phyloP scores from a whole-genome alignment of 2,113 vertebrate species.

The Melanocharis versteri region DNA sequence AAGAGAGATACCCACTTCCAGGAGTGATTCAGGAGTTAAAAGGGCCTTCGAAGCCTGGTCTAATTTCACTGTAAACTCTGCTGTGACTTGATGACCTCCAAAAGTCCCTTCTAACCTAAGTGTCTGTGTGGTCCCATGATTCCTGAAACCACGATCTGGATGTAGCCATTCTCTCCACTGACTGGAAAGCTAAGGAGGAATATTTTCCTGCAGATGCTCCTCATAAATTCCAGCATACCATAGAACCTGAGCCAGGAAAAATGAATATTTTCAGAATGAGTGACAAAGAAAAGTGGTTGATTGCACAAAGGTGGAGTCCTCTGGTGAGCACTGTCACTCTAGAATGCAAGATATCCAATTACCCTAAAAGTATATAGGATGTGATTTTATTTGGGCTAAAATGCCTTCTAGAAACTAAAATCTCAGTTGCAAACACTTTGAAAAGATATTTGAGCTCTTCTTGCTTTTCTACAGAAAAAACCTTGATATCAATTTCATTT shows the following conservation, averaged over 20 bases:
- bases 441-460: not conserved
- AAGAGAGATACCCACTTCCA: not conserved
- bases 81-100: not conserved
- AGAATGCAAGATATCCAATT: not conserved
- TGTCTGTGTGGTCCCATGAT: not conserved
- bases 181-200: not conserved
- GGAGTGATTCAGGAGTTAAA: not conserved
- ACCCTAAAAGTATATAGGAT: not conserved
- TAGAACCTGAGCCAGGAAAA: not conserved
- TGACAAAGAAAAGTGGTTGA: not conserved
- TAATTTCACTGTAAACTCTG: not conserved
- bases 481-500: not conserved
- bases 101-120: not conserved
- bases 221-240: not conserved
- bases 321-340: not conserved
- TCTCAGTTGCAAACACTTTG: not conserved
- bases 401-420: not conserved
- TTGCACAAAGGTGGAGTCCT: not conserved
- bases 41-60: not conserved
- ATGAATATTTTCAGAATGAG: not conserved
- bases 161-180: not conserved
- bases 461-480: not conserved
- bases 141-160: not conserved
- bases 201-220: not conserved
- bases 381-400: not conserved